Evolutionary conservation across 1,140 invertebrate genomes (phyloP).

Genomic region (Zaprionus inermis): DNA sequence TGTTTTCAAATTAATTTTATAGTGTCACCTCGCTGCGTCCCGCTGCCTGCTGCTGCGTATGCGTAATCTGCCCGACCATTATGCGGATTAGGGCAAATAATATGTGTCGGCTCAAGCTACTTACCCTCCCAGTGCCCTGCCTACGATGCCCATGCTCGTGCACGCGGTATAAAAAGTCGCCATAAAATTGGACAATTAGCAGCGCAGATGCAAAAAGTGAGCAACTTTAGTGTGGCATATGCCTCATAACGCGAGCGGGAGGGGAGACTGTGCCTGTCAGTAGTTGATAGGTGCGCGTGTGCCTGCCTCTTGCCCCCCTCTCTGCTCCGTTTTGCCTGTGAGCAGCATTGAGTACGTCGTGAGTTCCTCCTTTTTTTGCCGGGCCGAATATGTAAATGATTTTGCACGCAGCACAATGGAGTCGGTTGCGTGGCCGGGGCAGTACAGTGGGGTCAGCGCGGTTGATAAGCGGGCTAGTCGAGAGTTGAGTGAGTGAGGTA

Average conservation of each 20-base stretch:
- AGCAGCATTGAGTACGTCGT: neutral
- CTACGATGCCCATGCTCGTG: conserved; percentile 14
- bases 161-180: conserved; percentile 26
- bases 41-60: conserved; percentile 1
- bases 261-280: neutral
- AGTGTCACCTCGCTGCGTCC: conserved; percentile 45
- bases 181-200: conserved; percentile 43
- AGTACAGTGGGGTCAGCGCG: neutral
- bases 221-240: conserved; percentile 23
- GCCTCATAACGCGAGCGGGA: neutral
- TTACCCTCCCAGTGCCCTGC: conserved; percentile 10
- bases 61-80: conserved; percentile 61
- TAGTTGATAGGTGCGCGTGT: conserved; percentile 1
- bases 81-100: conserved; percentile 45
- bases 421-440: neutral
- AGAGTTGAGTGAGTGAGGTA: neutral
- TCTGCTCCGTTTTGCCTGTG: neutral
- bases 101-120: conserved; percentile 9
- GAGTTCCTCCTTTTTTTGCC: conserved; percentile 9
- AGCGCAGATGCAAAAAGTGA: conserved; percentile 22
- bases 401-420: conserved; percentile 49
- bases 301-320: neutral
- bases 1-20: conserved; percentile 81
- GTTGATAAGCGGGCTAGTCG: neutral
- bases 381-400: conserved; percentile 68